These are phyloP conservation scores for Cyclophora albipunctata DNA, from an alignment of 2,888 invertebrate genomes.

Conservation along the genomic window DNA sequence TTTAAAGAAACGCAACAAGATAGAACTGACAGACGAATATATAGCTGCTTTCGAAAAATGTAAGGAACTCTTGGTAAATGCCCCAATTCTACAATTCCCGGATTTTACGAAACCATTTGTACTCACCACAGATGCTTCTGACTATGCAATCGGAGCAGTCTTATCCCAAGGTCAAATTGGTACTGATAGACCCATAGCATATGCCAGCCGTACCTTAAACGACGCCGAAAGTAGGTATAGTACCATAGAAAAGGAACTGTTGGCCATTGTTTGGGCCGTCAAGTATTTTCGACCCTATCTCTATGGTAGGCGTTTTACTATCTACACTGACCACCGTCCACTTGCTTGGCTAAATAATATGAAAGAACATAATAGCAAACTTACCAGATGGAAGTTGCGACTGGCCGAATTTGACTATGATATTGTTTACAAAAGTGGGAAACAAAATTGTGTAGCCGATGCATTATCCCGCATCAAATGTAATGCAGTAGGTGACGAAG, in stretches of 20 bases:
- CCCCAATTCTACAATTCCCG: slow-evolving; percentile 36
- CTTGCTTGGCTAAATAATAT: slow-evolving; percentile 3
- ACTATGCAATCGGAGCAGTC: slow-evolving; percentile 1
- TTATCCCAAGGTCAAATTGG: slow-evolving; percentile 22
- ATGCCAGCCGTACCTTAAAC: slow-evolving; percentile 22
- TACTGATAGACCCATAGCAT: slow-evolving; percentile 22
- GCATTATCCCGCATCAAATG: slow-evolving; percentile 5
- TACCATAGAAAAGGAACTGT: slow-evolving; percentile 36
- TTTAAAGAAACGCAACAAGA: slow-evolving; percentile 19
- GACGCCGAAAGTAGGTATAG: slow-evolving; percentile 21
- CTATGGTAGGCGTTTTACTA: slow-evolving; percentile 35
- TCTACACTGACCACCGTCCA: slow-evolving; percentile 44
- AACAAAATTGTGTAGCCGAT: slow-evolving; percentile 5
- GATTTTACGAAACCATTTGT: slow-evolving; percentile 27
- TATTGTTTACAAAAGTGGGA: slow-evolving; percentile 1
- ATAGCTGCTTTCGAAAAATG: slow-evolving; percentile 23
- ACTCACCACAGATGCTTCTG: slow-evolving; percentile 5
- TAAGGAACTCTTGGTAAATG: slow-evolving; percentile 25
- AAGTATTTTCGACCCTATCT: slow-evolving; percentile 39
- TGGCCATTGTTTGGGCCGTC: slow-evolving; percentile 34
- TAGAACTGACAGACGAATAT: slow-evolving; percentile 11
- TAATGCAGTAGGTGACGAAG: background rate
- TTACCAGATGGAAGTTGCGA: slow-evolving; percentile 5
- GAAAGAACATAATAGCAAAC: slow-evolving; percentile 3
- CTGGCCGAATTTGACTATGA: slow-evolving; percentile 4